Evolutionary conservation across 2,797 vertebrate species (phyloP).

Genomic region (Mionectes olivaceus): DNA sequence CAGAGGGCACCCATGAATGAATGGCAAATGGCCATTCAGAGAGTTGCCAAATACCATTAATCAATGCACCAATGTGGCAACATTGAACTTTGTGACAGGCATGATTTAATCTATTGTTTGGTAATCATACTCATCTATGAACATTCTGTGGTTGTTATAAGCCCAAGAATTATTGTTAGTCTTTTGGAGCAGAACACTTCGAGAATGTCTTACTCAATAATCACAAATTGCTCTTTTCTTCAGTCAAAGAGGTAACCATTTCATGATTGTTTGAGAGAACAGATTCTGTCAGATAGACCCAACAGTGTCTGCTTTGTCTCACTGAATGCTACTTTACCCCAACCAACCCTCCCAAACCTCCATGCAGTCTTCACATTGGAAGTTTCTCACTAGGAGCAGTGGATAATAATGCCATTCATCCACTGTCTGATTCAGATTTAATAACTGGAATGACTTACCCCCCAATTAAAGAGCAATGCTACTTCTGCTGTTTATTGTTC

Average conservation of each 20-base stretch:
- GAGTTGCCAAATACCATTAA: constrained; percentile 49
- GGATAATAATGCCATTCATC: constrained; percentile 72
- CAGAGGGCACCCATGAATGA: constrained; percentile 38
- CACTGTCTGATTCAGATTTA: constrained; percentile 61
- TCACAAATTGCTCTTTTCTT: constrained; percentile 60
- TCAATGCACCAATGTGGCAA: constrained; percentile 26
- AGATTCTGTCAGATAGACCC: constrained; percentile 57
- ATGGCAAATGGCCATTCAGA: constrained; percentile 40
- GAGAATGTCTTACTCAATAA: constrained; percentile 64
- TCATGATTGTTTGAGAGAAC: constrained; percentile 47
- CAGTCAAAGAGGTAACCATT: constrained; percentile 47
- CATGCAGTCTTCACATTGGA: neutral
- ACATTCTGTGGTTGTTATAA: constrained; percentile 38
- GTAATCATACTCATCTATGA: constrained; percentile 51
- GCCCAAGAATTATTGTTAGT: constrained; percentile 32
- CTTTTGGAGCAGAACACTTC: constrained; percentile 35
- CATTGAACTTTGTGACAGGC: constrained; percentile 1
- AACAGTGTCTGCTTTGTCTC: constrained; percentile 73
- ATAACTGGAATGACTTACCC: constrained; percentile 52
- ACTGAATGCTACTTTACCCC: constrained; percentile 1
- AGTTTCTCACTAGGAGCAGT: constrained; percentile 11
- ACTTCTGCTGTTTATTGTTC: constrained; percentile 50
- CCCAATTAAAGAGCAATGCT: constrained; percentile 44
- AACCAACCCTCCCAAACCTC: constrained; percentile 15
- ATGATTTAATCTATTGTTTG: constrained; percentile 62